A percentile compares a stretch with the other conserved stretches of the same genome.
phyloP scores from a whole-genome alignment of 2,113 vertebrate species.

The Psephotus haematonotus region DNA sequence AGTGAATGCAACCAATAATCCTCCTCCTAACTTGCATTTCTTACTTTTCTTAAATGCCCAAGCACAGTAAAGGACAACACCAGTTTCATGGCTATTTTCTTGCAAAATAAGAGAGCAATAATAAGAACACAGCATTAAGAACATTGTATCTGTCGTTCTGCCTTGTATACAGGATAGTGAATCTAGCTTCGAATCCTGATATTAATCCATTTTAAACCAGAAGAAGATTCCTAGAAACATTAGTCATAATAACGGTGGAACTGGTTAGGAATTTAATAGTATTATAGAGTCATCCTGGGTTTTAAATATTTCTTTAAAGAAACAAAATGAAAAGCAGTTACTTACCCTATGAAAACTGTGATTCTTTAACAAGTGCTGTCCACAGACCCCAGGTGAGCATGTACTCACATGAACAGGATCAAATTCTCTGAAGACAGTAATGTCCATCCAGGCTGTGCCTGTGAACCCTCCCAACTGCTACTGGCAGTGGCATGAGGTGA shows the following conservation, averaged over 20 bases:
- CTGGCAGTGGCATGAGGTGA: background rate
- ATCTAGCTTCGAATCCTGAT: background rate
- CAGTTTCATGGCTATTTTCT: background rate
- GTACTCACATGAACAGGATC: conserved; percentile 17
- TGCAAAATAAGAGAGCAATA: background rate
- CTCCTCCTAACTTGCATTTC: background rate
- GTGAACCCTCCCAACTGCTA: background rate
- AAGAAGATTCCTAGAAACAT: background rate
- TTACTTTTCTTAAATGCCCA: background rate
- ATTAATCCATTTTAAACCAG: background rate
- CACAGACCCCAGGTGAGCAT: conserved; percentile 32
- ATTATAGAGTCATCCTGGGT: background rate
- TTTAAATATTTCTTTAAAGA: conserved; percentile 9
- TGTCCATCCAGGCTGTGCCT: conserved; percentile 37
- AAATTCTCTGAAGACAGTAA: conserved; percentile 17
- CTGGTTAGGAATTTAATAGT: background rate
- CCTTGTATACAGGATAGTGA: background rate
- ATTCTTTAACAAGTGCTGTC: conserved; percentile 41
- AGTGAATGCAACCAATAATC: background rate
- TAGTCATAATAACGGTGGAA: background rate
- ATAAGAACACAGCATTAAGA: background rate
- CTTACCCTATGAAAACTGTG: conserved; percentile 37
- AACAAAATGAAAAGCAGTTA: conserved; percentile 16
- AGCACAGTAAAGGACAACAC: background rate
- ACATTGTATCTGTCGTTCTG: background rate